Base-by-base conservation (phyloP, 2,113 vertebrate species). In the Puffinus mauretanicus region DNA sequence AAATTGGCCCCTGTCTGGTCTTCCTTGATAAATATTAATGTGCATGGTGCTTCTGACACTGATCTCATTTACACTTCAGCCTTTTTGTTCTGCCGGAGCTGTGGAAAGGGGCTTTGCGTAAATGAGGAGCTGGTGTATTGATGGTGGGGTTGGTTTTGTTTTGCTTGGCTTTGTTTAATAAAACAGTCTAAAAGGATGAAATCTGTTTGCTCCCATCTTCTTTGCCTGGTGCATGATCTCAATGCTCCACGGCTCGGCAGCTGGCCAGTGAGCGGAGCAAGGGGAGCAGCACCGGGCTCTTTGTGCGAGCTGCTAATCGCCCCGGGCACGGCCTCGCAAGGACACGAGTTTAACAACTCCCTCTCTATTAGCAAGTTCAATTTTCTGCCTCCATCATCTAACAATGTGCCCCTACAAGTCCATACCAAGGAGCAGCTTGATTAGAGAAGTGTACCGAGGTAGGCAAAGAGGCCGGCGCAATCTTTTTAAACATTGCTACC, bases 141-240 rank as follows among this genome's bases (percentile, higher is more conserved):
- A 42, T 1, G 2, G 32, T 42, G 44, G 40, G 58, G n/a, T 52
- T 85, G 44, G 61, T 29, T 96, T 87, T 85, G 78, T 86, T 78
- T 83, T 64, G 42, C 67, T 76, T 38, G 10, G 51, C 92, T 92
- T 83, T 95, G 90, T 95, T 93, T 82, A 97, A 97, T 97, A 96
- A 97, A 97, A 29, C 32, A 69, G 42, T 32, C 36, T 72, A 38
- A 85, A 92, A 75, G 5, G 15, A 87, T 51, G 47, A 75, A 80
- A 82, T 47, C 46, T 76, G 51, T 86, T 86, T 76, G 46, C 78
- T 91, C 29, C n/a, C 47, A 1, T 77, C 54, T 44, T 80, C 76
- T 81, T 60, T 6, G 9, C 40, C 40, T 29, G 9, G 12, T 67
- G 46, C 2, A 3, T 21, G 42, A 64, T 80, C 32, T 21, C 34